Evolutionary conservation across 2,797 vertebrate species (phyloP), one percentile per base, ranked within the genome.

Genomic region (Myripristis jacobus): DNA sequence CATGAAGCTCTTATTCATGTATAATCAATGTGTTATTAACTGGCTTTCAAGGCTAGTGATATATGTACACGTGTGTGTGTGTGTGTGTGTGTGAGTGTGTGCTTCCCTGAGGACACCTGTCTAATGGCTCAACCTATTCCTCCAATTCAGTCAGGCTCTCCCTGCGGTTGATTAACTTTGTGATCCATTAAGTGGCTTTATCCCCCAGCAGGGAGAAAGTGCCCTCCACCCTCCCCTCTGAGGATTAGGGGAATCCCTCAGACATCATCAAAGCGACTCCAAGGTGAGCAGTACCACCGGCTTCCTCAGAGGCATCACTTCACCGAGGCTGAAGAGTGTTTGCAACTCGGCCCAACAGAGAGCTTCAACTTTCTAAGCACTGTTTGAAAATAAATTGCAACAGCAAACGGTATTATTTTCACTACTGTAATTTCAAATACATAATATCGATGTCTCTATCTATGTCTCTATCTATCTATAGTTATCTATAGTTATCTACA

Each of bases 111-210:
- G 70, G 75, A 77, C 69, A 81, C 18, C 24, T 61, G 63, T 75
- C 67, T 78, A 79, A 80, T 75, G 74, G 81, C 73, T 85, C 65
- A 83, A 81, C 74, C 67, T 63, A 69, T 87, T 79, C 70, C 77
- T 82, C 61, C 73, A 79, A 76, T 86, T 82, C 77, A 84, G 77
- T 59, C 75, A 59, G 70, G 55, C 72, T 88, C 77, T 87, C 78
- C 81, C 80, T 80, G 80, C 54, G 81, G 73, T 88, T 92, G 90
- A 94, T 92, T 92, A 92, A 90, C 88, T 92, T 87, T 87, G 88
- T 89, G 91, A 92, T 91, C 87, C 88, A 93, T 90, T 92, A 90
- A 92, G 80, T 89, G 87, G 57, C 85, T 89, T 85, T 82, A 87
- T 89, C 76, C 86, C 76, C 81, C 82, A 85, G 88, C 77, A 62